Conservation (phyloP, 2,113 vertebrate genomes). For the Ammospiza nelsoni region DNA sequence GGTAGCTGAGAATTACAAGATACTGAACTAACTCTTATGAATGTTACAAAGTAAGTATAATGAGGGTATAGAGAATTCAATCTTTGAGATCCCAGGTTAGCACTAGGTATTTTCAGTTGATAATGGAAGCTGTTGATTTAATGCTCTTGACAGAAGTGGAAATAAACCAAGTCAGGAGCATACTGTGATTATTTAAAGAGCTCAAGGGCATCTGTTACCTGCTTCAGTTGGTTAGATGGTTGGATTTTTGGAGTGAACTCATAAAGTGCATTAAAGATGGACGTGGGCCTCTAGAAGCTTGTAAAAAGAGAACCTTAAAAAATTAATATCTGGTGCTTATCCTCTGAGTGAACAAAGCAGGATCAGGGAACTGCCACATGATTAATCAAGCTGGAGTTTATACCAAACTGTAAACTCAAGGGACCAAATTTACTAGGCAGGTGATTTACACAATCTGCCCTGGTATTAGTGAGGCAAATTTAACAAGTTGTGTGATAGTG, state of each 20-base stretch:
- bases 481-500: neutral
- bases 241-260: neutral
- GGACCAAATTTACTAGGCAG: neutral
- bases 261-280: neutral
- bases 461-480: neutral
- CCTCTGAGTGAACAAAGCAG: neutral
- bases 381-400: conserved; percentile 26
- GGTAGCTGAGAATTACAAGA: neutral
- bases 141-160: neutral
- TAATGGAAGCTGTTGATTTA: conserved; percentile 41
- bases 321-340: neutral
- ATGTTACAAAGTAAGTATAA: neutral
- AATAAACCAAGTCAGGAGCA: neutral
- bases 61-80: neutral
- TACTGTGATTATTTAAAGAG: neutral
- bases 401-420: neutral
- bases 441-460: neutral
- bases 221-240: neutral
- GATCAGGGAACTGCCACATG: neutral
- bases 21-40: neutral
- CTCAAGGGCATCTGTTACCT: neutral
- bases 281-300: neutral
- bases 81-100: conserved; percentile 8
- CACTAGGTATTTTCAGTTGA: conserved; percentile 31
- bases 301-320: neutral